Percentiles rank a stretch among this genome's conserved stretches.
phyloP scores from a whole-genome alignment of 2,797 vertebrate species.

The Bucorvus abyssinicus region DNA sequence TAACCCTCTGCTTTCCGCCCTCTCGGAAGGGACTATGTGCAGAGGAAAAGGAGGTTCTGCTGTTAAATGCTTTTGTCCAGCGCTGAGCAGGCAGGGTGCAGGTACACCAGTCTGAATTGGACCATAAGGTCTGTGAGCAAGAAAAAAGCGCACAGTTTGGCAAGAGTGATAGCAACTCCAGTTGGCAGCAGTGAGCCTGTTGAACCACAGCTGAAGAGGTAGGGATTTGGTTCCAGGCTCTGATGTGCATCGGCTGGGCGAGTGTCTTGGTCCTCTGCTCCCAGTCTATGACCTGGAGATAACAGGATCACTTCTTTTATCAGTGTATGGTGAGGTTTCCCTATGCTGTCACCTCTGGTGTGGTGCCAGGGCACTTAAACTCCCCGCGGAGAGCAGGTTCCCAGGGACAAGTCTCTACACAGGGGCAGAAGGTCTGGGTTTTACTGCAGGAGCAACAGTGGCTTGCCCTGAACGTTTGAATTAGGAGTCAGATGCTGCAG shows the following conservation, averaged over 20 bases:
- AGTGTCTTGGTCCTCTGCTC: neutral
- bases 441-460: neutral
- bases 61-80: neutral
- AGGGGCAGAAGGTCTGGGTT: neutral
- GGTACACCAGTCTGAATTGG: neutral
- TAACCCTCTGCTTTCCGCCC: neutral
- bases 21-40: neutral
- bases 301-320: neutral
- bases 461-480: neutral
- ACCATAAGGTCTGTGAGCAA: neutral
- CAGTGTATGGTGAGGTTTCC: neutral
- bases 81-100: neutral
- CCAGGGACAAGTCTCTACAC: neutral
- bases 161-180: neutral
- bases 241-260: neutral
- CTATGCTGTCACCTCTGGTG: neutral
- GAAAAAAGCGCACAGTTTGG: neutral
- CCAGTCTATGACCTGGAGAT: neutral
- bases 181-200: neutral
- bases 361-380: neutral
- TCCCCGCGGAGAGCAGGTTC: neutral
- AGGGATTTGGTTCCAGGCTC: neutral
- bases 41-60: neutral
- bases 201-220: neutral
- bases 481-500: neutral